A percentile compares a stretch with the other conserved stretches of the same genome.
Conservation (phyloP, 2,797 vertebrate species). For the Oreochromis mossambicus region DNA sequence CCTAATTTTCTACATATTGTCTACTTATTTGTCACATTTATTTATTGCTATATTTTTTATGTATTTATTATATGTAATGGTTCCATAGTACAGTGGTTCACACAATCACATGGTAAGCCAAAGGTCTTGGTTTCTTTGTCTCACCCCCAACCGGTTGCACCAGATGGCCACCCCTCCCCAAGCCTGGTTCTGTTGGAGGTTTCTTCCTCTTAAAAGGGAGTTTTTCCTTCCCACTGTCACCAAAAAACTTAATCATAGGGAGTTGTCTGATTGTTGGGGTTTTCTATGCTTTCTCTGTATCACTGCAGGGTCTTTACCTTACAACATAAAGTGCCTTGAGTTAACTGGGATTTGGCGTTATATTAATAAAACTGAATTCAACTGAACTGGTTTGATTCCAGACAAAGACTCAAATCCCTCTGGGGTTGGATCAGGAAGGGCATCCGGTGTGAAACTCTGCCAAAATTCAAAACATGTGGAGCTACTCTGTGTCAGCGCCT, state of each 20-base stretch:
- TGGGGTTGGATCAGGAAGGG: neutral
- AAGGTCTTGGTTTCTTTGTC: neutral
- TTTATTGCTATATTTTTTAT: neutral
- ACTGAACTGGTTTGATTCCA: neutral
- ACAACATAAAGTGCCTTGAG: neutral
- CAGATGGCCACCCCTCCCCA: neutral
- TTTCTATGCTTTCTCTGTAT: neutral
- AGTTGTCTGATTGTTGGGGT: neutral
- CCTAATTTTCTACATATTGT: neutral
- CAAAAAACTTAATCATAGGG: neutral
- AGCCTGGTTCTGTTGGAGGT: neutral
- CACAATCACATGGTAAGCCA: neutral
- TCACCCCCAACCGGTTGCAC: neutral
- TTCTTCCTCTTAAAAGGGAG: neutral
- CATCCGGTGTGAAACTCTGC: neutral
- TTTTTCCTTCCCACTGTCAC: neutral
- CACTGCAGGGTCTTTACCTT: neutral
- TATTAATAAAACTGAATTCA: neutral
- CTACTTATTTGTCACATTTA: neutral
- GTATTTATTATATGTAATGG: neutral
- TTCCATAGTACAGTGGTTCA: neutral
- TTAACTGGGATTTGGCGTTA: neutral
- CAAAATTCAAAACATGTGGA: neutral
- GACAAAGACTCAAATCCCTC: neutral
- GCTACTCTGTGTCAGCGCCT: neutral